These are phyloP conservation scores for Microctonus hyperodae DNA, from an alignment of 2,888 invertebrate genomes.

Conservation along the genomic window DNA sequence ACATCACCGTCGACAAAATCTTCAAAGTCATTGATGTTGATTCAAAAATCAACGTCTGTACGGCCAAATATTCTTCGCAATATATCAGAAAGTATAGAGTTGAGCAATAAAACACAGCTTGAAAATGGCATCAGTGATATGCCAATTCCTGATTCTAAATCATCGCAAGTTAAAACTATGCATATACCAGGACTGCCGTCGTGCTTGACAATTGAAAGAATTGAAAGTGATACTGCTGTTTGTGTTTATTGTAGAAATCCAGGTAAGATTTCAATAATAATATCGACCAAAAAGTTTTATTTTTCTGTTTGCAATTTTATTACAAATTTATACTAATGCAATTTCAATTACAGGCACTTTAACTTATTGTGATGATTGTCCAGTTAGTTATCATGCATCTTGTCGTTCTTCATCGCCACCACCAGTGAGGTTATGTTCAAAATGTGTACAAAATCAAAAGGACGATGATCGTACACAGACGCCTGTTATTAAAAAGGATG, in stretches of 20 bases:
- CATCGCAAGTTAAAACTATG: slow-evolving; percentile 50
- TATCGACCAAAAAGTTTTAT: background rate
- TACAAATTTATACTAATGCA: background rate
- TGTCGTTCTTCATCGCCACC: slow-evolving; percentile 65
- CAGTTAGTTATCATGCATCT: slow-evolving; percentile 65
- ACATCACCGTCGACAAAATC: slow-evolving; percentile 46
- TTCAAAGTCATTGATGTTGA: slow-evolving; percentile 49
- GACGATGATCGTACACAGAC: slow-evolving; percentile 26
- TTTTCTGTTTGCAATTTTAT: background rate
- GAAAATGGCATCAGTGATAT: slow-evolving; percentile 43
- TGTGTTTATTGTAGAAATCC: slow-evolving; percentile 65
- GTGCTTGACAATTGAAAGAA: slow-evolving; percentile 66
- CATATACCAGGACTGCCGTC: slow-evolving; percentile 66
- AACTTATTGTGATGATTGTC: slow-evolving; percentile 65
- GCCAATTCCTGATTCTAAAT: slow-evolving; percentile 42
- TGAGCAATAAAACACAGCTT: slow-evolving; percentile 42
- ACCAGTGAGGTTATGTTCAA: slow-evolving; percentile 64
- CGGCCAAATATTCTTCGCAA: slow-evolving; percentile 53
- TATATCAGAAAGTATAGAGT: slow-evolving; percentile 48
- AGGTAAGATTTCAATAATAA: slow-evolving; percentile 53
- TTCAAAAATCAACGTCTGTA: slow-evolving; percentile 44
- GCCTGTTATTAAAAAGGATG: slow-evolving; percentile 46
- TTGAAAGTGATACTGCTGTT: slow-evolving; percentile 61
- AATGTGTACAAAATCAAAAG: slow-evolving; percentile 57
- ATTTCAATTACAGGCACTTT: slow-evolving; percentile 59